These are phyloP conservation scores for Listrodromus nycthemerus DNA, from an alignment of 2,888 invertebrate species.

Conservation along the genomic window DNA sequence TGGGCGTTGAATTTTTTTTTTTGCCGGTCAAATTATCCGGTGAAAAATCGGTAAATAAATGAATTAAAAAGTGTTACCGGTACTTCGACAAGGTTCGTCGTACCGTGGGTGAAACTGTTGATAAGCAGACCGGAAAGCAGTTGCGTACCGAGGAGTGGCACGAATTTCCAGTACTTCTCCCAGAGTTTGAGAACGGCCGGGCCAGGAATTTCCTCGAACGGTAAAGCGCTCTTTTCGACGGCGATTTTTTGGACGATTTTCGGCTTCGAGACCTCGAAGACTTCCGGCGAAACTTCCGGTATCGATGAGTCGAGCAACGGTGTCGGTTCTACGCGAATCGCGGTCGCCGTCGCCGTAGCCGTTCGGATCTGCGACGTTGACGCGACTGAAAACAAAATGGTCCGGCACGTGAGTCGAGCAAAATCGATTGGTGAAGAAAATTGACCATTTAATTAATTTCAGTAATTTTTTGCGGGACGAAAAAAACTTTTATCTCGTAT, in stretches of 20 bases:
- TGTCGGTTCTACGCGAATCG: conserved; percentile 59
- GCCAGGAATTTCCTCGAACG: conserved; percentile 89
- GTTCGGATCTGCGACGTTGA: conserved; percentile 63
- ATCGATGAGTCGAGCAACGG: conserved; percentile 67
- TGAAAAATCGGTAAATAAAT: neutral
- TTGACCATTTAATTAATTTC: too few relatives aligned
- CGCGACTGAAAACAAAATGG: conserved; percentile 57
- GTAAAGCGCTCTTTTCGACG: conserved; percentile 74
- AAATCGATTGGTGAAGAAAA: too few relatives aligned
- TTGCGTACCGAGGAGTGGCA: conserved; percentile 88
- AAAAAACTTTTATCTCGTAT: too few relatives aligned
- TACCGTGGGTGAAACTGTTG: conserved; percentile 81
- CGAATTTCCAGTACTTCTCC: conserved; percentile 87
- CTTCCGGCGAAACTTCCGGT: conserved; percentile 45
- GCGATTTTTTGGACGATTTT: conserved; percentile 49
- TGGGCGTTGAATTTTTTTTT: too few relatives aligned
- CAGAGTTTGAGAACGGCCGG: conserved; percentile 87
- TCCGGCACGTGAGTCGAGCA: neutral
- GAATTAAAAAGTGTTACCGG: conserved; percentile 61
- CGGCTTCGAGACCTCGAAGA: conserved; percentile 34
- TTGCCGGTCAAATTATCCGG: too few relatives aligned
- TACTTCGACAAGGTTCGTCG: conserved; percentile 69
- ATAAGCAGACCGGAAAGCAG: conserved; percentile 82
- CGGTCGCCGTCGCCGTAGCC: conserved; percentile 40
- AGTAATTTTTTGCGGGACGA: too few relatives aligned